Evolutionary conservation across 1,140 invertebrate species (phyloP), one percentile per base, ranked within the genome.

Genomic region (Cyclargus thomasi): DNA sequence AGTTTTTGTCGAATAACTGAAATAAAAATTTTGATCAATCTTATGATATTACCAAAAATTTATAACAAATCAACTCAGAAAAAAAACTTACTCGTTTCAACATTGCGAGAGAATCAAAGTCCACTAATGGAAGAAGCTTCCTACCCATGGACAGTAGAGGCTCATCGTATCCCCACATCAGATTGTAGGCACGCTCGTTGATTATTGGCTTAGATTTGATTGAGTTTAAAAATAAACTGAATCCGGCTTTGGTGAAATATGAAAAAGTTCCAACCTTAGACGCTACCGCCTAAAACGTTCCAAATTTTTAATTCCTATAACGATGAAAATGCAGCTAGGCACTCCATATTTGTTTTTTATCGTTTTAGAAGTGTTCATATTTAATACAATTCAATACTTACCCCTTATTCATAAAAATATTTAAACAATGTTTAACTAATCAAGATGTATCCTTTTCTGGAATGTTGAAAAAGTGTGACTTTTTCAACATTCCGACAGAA

Each of bases 121-220:
- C 55, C 10, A 59, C 20, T 0, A 59, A 59, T 0, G 96, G 96
- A 63, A 96, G 77, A 53, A 96, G 78, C 0, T 85, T 92, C 71
- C 94, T 92, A 0, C 94, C 95, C 35, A 96, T 75, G 17, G 86
- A 85, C 22, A 97, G 92, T 8, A 97, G 74, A 0, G 91, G 86
- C 81, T 97, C 96, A 2, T 96, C 93, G 75, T 97, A 97, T 1
- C 97, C 97, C 95, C 95, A 98, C 2, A 97, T 83, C 74, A 95
- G 94, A 4, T 97, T 94, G 29, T 95, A 79, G 0, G 96, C 93
- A 0, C 92, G 91, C 10, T 95, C 74, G 2, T 93, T 92, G 8
- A 96, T 83, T 67, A 98, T 93, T 0, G 95, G 88, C 75, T 94
- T 85, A 4, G 95, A 91, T 16, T 93, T 86, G 8, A 95, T 70